A percentile compares a stretch with the other conserved stretches of the same genome.
These are phyloP conservation scores for Chitala chitala DNA, from an alignment of 2,113 vertebrate species.

Conservation along the genomic window DNA sequence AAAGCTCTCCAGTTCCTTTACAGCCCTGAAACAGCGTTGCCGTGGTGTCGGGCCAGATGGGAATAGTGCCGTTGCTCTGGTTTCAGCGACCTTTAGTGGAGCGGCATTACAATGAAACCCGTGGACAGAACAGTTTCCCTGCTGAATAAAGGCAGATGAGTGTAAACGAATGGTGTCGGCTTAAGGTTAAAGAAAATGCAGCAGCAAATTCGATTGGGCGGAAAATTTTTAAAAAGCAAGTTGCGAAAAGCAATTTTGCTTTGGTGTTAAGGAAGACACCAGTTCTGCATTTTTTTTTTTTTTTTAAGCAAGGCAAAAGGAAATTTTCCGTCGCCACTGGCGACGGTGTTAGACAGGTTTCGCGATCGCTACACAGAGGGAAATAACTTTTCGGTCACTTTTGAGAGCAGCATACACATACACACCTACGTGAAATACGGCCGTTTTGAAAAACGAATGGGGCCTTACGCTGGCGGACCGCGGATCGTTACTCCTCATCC, in stretches of 20 bases:
- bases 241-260: constrained; percentile 3
- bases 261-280: too few species aligned
- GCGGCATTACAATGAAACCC: not conserved
- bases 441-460: constrained; percentile 52
- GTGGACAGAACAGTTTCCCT: not conserved
- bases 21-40: not conserved
- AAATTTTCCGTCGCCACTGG: not conserved
- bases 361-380: constrained; percentile 13
- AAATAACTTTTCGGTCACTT: constrained; percentile 28
- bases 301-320: too few species aligned
- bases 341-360: not conserved
- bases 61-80: not conserved
- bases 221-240: not conserved
- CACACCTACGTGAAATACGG: constrained; percentile 46
- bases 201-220: not conserved
- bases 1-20: not conserved
- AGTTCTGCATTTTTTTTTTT: too few species aligned
- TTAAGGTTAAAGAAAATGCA: not conserved
- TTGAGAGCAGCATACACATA: constrained; percentile 5
- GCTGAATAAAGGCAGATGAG: not conserved
- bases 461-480: constrained; percentile 41
- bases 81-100: not conserved
- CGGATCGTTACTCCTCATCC: constrained; percentile 61
- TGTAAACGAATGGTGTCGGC: not conserved
- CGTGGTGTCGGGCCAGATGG: not conserved